Evolutionary conservation across 2,797 vertebrate species (phyloP).

Genomic region (Neosalanx taihuensis): DNA sequence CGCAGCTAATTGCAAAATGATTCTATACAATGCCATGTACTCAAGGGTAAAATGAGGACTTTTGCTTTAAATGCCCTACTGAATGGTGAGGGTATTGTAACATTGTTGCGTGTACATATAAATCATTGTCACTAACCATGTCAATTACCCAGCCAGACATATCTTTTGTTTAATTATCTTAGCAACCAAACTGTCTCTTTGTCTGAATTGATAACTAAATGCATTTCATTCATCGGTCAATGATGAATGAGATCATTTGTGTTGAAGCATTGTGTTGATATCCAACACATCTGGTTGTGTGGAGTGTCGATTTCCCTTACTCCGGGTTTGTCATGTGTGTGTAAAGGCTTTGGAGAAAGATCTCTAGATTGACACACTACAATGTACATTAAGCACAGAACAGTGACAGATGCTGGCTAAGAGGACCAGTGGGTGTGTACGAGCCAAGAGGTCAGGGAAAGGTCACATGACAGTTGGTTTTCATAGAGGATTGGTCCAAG

Average conservation of each 20-base stretch:
- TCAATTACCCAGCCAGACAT: constrained; percentile 50
- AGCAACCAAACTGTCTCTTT: constrained; percentile 37
- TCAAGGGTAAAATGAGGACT: constrained; percentile 30
- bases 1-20: constrained; percentile 35
- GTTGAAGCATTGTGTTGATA: constrained; percentile 28
- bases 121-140: constrained; percentile 47
- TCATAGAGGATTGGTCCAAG: neutral
- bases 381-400: neutral
- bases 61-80: constrained; percentile 43
- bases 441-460: constrained; percentile 2
- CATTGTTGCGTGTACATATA: constrained; percentile 45
- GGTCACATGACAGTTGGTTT: neutral
- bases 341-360: neutral
- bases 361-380: neutral
- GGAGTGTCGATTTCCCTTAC: neutral
- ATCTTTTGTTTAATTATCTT: constrained; percentile 54
- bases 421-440: neutral
- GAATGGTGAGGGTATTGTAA: constrained; percentile 26
- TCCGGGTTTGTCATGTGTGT: neutral
- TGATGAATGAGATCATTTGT: constrained; percentile 42
- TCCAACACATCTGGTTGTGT: constrained; percentile 9
- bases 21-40: constrained; percentile 13
- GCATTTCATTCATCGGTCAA: constrained; percentile 45
- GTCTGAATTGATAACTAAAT: constrained; percentile 45
- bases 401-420: constrained; percentile 7